Evolutionary conservation across 2,113 vertebrate species (phyloP).

Genomic region (Equus quagga): DNA sequence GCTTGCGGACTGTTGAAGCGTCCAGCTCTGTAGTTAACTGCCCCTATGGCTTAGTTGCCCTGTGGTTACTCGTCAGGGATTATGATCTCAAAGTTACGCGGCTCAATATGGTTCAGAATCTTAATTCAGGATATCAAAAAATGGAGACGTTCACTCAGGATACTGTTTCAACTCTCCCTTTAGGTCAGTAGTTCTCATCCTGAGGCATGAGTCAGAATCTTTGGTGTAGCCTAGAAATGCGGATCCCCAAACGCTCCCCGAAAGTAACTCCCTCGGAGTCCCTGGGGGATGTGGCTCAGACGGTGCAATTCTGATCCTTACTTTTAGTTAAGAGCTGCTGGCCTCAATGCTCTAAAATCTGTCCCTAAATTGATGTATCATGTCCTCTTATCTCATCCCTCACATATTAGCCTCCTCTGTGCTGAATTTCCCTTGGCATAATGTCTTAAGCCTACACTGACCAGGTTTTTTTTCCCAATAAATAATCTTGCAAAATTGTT

Average conservation of each 20-base stretch:
- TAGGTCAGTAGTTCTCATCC: not conserved
- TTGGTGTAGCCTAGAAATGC: not conserved
- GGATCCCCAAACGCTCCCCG: not conserved
- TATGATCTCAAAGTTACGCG: not conserved
- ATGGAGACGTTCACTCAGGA: not conserved
- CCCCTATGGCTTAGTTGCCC: not conserved
- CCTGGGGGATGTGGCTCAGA: not conserved
- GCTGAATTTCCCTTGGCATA: not conserved
- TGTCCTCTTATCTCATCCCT: not conserved
- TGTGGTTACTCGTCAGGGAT: not conserved
- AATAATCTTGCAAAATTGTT: not conserved
- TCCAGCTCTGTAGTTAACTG: not conserved
- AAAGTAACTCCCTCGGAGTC: not conserved
- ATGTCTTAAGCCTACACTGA: not conserved
- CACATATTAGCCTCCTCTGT: not conserved
- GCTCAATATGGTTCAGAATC: not conserved
- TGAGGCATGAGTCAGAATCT: not conserved
- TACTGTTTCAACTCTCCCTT: not conserved
- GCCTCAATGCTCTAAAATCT: not conserved
- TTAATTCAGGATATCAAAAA: not conserved
- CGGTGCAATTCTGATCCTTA: not conserved
- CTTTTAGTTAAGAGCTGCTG: not conserved
- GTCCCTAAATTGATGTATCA: not conserved
- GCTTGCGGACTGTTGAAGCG: not conserved
- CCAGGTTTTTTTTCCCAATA: not conserved